A percentile compares a stretch with the other conserved stretches of the same genome.
phyloP scores from a whole-genome alignment of 2,888 invertebrate genomes.

The Rotaria magnacalcarata region DNA sequence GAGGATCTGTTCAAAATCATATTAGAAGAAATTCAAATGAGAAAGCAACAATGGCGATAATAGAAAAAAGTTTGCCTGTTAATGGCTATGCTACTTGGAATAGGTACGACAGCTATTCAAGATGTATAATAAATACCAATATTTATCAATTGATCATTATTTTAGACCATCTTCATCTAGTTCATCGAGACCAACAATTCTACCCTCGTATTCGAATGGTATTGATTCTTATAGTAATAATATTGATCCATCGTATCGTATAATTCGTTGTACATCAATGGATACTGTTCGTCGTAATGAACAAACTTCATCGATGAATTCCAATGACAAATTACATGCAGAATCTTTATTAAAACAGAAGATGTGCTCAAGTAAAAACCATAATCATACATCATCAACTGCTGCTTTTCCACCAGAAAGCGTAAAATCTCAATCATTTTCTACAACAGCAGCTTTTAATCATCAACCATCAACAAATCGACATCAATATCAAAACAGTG shows the following conservation, averaged over 20 bases:
- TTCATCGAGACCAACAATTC: background rate
- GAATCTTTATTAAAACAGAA: slow-evolving; percentile 1
- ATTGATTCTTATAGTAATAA: background rate
- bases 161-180: background rate
- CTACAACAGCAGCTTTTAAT: background rate
- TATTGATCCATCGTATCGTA: background rate
- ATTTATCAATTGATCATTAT: background rate
- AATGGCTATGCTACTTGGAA: slow-evolving; percentile 20
- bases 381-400: background rate
- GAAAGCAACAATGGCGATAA: background rate
- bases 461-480: background rate
- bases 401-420: slow-evolving; percentile 66
- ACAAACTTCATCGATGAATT: background rate
- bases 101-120: background rate
- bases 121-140: background rate
- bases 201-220: background rate
- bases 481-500: background rate
- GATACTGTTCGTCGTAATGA: slow-evolving; percentile 18
- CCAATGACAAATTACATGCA: background rate
- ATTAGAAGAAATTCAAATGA: background rate
- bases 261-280: slow-evolving; percentile 23
- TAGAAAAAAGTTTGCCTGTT: background rate
- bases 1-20: slow-evolving; percentile 12
- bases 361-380: slow-evolving; percentile 28
- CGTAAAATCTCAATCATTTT: background rate